These are phyloP conservation scores for Tineola bisselliella DNA, from an alignment of 2,888 invertebrate genomes.

Conservation along the genomic window DNA sequence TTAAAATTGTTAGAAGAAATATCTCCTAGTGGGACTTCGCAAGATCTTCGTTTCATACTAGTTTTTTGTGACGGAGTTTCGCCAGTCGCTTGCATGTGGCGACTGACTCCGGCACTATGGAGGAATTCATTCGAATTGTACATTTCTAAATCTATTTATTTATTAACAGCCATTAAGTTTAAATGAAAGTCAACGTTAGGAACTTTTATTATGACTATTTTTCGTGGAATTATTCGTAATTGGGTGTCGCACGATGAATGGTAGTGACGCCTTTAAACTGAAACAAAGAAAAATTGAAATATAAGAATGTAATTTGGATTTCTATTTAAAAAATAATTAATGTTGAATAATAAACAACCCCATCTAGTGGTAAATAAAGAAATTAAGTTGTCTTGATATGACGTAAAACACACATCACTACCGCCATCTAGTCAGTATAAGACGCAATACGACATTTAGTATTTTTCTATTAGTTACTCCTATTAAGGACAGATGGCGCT, in stretches of 20 bases:
- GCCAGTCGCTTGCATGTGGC: conserved; percentile 60
- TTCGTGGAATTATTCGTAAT: conserved; percentile 53
- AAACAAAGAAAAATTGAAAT: conserved; percentile 36
- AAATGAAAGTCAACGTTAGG: conserved; percentile 33
- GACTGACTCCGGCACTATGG: conserved; percentile 57
- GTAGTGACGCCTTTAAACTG: conserved; percentile 27
- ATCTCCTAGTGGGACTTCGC: conserved; percentile 58
- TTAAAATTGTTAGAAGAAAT: conserved; percentile 57
- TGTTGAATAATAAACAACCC: too few species aligned
- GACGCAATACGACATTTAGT: too few species aligned
- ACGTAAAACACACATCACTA: too few species aligned
- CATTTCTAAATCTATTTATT: conserved; percentile 42
- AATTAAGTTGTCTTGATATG: too few species aligned
- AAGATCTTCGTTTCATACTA: conserved; percentile 57
- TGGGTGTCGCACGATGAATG: conserved; percentile 22
- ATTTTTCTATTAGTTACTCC: background rate
- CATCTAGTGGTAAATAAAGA: too few species aligned
- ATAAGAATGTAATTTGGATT: background rate
- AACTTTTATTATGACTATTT: conserved; percentile 55
- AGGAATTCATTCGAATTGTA: conserved; percentile 59
- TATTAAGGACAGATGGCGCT: background rate
- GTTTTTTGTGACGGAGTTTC: conserved; percentile 57
- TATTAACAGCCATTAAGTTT: conserved; percentile 8
- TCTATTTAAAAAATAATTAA: background rate
- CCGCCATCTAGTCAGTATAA: too few species aligned